Base-by-base conservation (phyloP, 2,113 vertebrate genomes). In the Chitala chitala region DNA sequence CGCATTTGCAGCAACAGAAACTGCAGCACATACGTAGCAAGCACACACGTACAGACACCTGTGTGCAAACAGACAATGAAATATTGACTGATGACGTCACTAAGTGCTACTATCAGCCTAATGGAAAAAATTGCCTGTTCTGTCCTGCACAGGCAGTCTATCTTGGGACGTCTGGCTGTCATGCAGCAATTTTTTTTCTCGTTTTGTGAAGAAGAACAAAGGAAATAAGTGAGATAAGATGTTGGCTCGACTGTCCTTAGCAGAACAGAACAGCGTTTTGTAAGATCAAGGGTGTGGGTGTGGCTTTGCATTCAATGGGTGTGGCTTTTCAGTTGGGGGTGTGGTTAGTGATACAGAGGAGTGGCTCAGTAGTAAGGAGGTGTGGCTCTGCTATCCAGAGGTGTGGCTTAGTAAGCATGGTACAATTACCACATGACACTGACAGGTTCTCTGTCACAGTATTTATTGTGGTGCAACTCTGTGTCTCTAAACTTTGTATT, bases 91-190 rank as follows among this genome's bases (percentile, higher is more conserved):
- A 69, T 69, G 66, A 69, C 29, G 48, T 36, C 15, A 8, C 68
- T 12, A 9, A 59, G 17, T 29, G 31, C 15, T 70, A 4, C 5
- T 54, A 33, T 40, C 17, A 38, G n/a, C n/a, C 26, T 59, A 15
- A 12, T 38, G 8, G 8, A 38, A 54, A 24, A 70, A 40, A 38
- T 3, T 33, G 20, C 73, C 31, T 20, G 44, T 69, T 46, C 20
- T 12, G 44, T 48, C 17, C 55, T 50, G 51, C 15, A 55, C n/a
- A 64, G 55, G 66, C 54, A 59, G 63, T 46, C 40, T 53, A 59
- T 69, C 51, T 69, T 75, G 59, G 59, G 44, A 36, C 46, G 24
- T 73, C 44, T 64, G 46, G 26, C 44, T 73, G 64, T 56, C 64
- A 56, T 22, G 26, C n/a, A 20, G 50, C 12, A 17, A 26, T 44